A percentile compares a stretch with the other conserved stretches of the same genome.
Evolutionary conservation across 2,797 vertebrate species (phyloP).

Genomic region (Macrochelys suwanniensis): DNA sequence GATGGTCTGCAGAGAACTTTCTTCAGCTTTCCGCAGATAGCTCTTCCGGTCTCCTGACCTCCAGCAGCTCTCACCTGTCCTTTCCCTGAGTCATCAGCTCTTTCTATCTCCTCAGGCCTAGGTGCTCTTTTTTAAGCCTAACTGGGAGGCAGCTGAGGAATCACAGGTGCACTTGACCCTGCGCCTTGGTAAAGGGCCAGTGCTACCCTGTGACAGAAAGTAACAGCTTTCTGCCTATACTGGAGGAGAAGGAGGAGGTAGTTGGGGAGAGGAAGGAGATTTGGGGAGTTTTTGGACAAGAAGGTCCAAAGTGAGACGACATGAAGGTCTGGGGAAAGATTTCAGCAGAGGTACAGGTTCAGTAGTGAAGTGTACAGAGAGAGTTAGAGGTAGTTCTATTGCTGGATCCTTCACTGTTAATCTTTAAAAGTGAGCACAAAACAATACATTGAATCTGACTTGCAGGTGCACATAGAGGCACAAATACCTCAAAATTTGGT

Average conservation of each 20-base stretch:
- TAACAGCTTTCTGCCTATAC: background rate
- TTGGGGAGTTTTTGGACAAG: background rate
- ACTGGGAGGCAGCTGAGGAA: background rate
- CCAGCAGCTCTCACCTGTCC: background rate
- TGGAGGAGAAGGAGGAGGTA: background rate
- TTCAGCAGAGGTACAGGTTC: background rate
- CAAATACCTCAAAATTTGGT: background rate
- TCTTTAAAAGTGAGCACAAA: slow-evolving; percentile 21
- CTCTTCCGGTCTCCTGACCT: background rate
- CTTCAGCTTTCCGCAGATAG: background rate
- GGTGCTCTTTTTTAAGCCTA: background rate
- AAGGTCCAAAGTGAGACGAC: background rate
- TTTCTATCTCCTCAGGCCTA: background rate
- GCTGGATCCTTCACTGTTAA: background rate
- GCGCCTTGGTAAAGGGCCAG: background rate
- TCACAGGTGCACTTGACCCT: background rate
- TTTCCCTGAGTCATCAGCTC: background rate
- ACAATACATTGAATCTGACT: background rate
- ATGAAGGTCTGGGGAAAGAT: background rate
- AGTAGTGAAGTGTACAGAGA: background rate
- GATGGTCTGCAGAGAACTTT: background rate
- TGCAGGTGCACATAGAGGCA: background rate
- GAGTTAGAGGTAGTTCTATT: background rate
- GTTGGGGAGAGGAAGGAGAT: too few relatives aligned
- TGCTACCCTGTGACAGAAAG: background rate